Conservation (phyloP, 2,888 invertebrate genomes). For the Podabrus alpinus region DNA sequence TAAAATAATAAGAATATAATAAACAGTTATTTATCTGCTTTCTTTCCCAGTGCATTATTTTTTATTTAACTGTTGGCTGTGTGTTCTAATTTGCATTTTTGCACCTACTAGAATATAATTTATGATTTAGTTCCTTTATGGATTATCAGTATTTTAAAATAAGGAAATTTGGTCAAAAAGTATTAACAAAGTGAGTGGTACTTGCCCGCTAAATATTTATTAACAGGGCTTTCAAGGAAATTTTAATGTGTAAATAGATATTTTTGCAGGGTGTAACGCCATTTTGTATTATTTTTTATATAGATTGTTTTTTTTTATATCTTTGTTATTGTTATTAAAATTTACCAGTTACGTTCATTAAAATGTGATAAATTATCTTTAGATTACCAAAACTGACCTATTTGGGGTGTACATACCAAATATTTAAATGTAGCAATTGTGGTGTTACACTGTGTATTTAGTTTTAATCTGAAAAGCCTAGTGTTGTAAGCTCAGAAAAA, state of each 20-base stretch:
- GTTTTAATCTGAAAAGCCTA: not conserved
- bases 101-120: not conserved
- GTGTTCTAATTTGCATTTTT: not conserved
- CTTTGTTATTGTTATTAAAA: not conserved
- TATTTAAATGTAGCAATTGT: not conserved
- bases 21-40: too few species aligned
- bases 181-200: not conserved
- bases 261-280: not conserved
- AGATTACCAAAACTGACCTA: not conserved
- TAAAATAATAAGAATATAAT: too few species aligned
- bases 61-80: not conserved
- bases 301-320: not conserved
- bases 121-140: not conserved
- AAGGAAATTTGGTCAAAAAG: not conserved
- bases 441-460: not conserved
- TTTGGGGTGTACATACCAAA: not conserved
- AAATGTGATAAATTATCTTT: not conserved
- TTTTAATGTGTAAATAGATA: not conserved
- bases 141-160: not conserved
- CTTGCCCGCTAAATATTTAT: not conserved
- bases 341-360: not conserved
- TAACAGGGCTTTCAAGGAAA: not conserved
- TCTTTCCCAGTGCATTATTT: too few species aligned
- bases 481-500: not conserved
- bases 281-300: not conserved